These are phyloP conservation scores for Meghimatium bilineatum DNA, from an alignment of 2,888 invertebrate species.

Conservation along the genomic window DNA sequence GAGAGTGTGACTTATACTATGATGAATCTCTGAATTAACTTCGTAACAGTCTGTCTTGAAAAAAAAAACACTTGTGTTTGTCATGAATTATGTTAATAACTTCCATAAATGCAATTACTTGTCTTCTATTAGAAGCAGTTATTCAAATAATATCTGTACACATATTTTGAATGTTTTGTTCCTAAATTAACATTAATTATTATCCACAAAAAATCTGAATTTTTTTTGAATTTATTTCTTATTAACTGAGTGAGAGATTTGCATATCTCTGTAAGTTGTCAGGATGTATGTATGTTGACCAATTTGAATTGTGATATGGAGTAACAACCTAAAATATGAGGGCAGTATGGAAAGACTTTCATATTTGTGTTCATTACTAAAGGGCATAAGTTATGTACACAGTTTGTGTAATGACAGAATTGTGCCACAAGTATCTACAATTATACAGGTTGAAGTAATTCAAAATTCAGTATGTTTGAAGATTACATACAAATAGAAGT, in stretches of 20 bases:
- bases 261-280: not conserved
- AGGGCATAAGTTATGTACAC: not conserved
- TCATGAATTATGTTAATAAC: not conserved
- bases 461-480: not conserved
- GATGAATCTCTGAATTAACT: too few relatives aligned
- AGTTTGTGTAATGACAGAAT: not conserved
- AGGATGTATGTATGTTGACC: not conserved
- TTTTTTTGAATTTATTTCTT: not conserved
- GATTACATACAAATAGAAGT: not conserved
- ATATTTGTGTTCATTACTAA: not conserved
- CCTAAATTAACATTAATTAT: not conserved
- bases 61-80: not conserved
- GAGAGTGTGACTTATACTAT: not conserved
- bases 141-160: not conserved
- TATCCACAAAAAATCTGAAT: not conserved
- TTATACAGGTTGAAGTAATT: not conserved
- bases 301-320: not conserved
- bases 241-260: too few relatives aligned
- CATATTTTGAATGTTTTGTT: not conserved
- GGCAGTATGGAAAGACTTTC: not conserved
- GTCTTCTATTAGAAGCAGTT: not conserved
- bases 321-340: not conserved
- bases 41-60: not conserved
- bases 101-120: not conserved
- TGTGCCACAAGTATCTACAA: not conserved